Conservation (phyloP, 2,888 invertebrate species). For the Drosophila dives region DNA sequence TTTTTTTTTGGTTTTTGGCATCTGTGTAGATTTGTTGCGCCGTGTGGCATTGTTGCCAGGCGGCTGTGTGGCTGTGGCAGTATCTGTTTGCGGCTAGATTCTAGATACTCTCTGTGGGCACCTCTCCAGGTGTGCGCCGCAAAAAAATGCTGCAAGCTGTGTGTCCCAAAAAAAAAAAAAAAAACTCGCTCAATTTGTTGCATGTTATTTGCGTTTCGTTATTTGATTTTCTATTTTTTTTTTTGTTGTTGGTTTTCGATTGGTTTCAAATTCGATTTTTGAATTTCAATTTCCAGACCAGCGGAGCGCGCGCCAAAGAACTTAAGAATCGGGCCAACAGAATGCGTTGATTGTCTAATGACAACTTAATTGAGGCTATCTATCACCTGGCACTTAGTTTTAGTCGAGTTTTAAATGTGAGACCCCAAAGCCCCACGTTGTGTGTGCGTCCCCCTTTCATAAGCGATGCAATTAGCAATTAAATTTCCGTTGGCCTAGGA, state of each 20-base stretch:
- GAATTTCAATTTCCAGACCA: constrained; percentile 56
- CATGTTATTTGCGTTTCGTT: constrained; percentile 44
- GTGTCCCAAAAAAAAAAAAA: constrained; percentile 52
- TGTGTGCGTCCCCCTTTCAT: constrained; percentile 28
- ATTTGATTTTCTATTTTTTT: constrained; percentile 16
- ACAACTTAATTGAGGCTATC: constrained; percentile 73
- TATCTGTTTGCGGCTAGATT: constrained; percentile 55
- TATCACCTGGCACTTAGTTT: constrained; percentile 63
- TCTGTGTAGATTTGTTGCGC: constrained; percentile 49
- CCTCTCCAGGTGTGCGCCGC: constrained; percentile 69
- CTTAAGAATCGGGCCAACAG: constrained; percentile 31
- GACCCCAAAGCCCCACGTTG: constrained; percentile 21
- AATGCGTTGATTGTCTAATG: constrained; percentile 38
- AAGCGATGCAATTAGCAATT: constrained; percentile 77
- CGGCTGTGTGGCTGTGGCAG: constrained; percentile 15
- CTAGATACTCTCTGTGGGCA: constrained; percentile 55
- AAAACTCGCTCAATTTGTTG: constrained; percentile 56
- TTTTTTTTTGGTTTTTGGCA: constrained; percentile 18
- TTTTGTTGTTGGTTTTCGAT: constrained; percentile 17
- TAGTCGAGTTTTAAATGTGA: constrained; percentile 30
- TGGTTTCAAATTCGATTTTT: constrained; percentile 19
- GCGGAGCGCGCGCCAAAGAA: constrained; percentile 51
- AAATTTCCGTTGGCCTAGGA: constrained; percentile 66
- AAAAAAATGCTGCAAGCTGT: constrained; percentile 66
- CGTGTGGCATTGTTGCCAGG: constrained; percentile 58